Evolutionary conservation across 2,888 invertebrate species (phyloP).

Genomic region (Drosophila greeni): DNA sequence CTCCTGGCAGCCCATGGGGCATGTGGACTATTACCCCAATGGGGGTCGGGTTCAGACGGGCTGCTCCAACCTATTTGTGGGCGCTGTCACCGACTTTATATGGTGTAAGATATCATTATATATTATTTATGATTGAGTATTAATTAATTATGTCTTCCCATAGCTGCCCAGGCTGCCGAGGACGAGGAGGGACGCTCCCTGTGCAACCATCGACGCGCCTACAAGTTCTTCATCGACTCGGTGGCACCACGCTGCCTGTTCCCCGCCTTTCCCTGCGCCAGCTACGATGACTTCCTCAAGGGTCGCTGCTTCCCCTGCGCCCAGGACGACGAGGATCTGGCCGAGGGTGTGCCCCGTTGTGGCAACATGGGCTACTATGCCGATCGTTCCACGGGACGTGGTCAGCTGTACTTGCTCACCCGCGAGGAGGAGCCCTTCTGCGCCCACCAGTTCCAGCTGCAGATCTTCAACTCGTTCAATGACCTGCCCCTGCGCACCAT

Average conservation of each 20-base stretch:
- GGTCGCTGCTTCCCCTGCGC: conserved; percentile 88
- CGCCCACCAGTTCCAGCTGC: conserved; percentile 92
- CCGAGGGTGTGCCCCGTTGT: conserved; percentile 82
- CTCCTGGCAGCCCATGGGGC: conserved; percentile 94
- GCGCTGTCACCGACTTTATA: conserved; percentile 93
- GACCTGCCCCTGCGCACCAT: conserved; percentile 81
- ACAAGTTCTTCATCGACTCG: conserved; percentile 96
- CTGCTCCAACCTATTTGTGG: conserved; percentile 93
- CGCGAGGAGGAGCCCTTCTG: conserved; percentile 95
- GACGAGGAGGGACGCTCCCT: conserved; percentile 92
- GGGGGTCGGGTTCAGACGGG: conserved; percentile 95
- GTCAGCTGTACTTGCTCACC: conserved; percentile 92
- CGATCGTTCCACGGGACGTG: conserved; percentile 88
- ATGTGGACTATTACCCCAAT: conserved; percentile 95
- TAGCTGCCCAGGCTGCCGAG: conserved; percentile 83
- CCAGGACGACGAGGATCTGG: conserved; percentile 75
- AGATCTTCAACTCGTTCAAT: conserved; percentile 87
- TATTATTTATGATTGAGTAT: too few species aligned
- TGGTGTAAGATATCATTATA: conserved; percentile 83
- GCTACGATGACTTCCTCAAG: conserved; percentile 89
- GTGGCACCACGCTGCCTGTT: conserved; percentile 94
- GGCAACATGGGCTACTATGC: conserved; percentile 97
- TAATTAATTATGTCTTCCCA: background rate
- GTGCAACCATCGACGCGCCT: conserved; percentile 95
- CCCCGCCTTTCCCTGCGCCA: conserved; percentile 92